Base-by-base conservation (phyloP, 1,140 invertebrate species). In the Oryctes rhinoceros region DNA sequence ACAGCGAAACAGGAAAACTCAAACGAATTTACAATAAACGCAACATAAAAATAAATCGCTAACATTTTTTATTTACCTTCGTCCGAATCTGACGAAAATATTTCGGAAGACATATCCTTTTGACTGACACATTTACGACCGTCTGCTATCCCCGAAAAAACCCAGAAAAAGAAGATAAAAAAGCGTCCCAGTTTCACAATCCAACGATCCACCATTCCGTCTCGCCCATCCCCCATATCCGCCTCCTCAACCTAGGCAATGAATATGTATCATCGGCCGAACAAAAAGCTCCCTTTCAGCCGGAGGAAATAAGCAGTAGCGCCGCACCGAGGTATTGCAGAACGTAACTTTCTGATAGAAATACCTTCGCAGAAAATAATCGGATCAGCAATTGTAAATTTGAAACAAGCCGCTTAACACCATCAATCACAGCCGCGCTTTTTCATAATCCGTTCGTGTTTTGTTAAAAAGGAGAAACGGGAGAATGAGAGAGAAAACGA, bases 361-460 rank as follows among this genome's bases (percentile, higher is more conserved):
- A 53, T 53, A 24, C 30, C 65, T 24, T 67, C 20, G 65, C 39
- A 11, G 65, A 24, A 67, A 67, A 67, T 67, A 67, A 67, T 67
- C 65, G 18, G 65, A 67, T 67, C 65, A 67, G 30, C 65, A 67
- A 67, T 67, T 67, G 65, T 67, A 67, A 67, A 67, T 67, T 67
- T 18, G 65, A 18, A 67, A 67, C 65, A 67, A 67, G 65, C 65
- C 65, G 65, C 65, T 67, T 67, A 67, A 11, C 5, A 35, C 65
- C 65, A 67, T 67, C 65, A 67, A 67, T 67, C 65, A 67, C 30
- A 3, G 7, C 39, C 13, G 18, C 18, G 30, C 20, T 18, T 18
- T 67, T 35, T 67, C 65, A 67, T 67, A 67, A 67, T 67, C 65
- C 65, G 65, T 24, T 24, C 3, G 65, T 67, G 65, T 67, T 67